These are phyloP conservation scores for Eurytoma adleriae DNA, from an alignment of 2,888 invertebrate genomes.

Conservation along the genomic window DNA sequence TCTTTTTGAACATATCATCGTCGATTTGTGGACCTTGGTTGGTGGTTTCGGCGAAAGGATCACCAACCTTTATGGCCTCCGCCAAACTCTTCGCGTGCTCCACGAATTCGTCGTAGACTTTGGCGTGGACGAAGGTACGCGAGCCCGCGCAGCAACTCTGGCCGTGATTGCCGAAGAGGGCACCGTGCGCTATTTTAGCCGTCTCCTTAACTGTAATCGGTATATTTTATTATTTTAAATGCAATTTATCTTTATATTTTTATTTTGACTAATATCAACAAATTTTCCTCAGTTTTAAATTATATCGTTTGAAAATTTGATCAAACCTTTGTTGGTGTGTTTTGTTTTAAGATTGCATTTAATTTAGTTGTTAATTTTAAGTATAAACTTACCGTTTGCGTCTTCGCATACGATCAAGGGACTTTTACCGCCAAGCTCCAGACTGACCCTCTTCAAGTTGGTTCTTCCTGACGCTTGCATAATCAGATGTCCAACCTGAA, in stretches of 20 bases:
- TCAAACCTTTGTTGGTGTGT: no score
- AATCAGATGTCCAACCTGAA: slow-evolving; percentile 78
- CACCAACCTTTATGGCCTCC: slow-evolving; percentile 85
- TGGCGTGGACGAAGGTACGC: slow-evolving; percentile 91
- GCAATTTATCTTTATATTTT: no score
- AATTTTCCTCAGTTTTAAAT: no score
- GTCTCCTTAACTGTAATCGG: slow-evolving; percentile 78
- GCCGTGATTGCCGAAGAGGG: slow-evolving; percentile 86
- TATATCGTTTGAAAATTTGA: no score
- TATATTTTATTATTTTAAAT: neutral
- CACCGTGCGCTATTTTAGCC: slow-evolving; percentile 81
- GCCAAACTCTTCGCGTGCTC: slow-evolving; percentile 84
- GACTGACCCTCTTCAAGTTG: slow-evolving; percentile 80
- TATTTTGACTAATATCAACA: neutral
- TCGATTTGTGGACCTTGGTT: slow-evolving; percentile 89
- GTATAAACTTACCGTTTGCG: slow-evolving; percentile 74
- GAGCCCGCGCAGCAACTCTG: slow-evolving; percentile 92
- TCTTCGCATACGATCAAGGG: slow-evolving; percentile 81
- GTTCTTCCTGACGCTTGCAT: slow-evolving; percentile 78
- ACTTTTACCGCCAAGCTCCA: slow-evolving; percentile 82
- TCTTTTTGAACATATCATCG: slow-evolving; percentile 78
- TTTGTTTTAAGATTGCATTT: no score
- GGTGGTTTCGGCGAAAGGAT: slow-evolving; percentile 84
- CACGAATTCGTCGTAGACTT: slow-evolving; percentile 92
- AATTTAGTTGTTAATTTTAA: no score